These are phyloP conservation scores for Numenius arquata DNA, from an alignment of 2,113 vertebrate species.

Conservation along the genomic window DNA sequence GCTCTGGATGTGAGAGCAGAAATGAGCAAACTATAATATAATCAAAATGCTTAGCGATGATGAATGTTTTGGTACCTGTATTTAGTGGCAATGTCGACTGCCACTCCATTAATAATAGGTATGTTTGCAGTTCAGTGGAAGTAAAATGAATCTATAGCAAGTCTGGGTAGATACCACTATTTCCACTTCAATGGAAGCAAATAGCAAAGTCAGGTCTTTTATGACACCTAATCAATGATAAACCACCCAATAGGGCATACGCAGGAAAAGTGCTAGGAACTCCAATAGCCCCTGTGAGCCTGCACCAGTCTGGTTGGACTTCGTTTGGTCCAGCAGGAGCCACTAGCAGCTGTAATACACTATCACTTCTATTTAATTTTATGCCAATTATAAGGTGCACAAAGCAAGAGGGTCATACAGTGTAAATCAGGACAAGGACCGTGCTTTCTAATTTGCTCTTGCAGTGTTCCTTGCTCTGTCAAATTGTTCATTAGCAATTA, in stretches of 20 bases:
- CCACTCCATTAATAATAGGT: not conserved
- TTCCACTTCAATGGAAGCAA: not conserved
- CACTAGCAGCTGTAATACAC: not conserved
- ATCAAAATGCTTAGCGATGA: not conserved
- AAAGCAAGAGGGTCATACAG: not conserved
- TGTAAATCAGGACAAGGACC: accelerated
- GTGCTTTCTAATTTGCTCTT: not conserved
- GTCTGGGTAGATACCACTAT: not conserved
- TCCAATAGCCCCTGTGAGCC: not conserved
- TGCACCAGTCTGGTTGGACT: not conserved
- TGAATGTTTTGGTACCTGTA: not conserved
- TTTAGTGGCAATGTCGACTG: not conserved
- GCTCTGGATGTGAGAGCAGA: not conserved
- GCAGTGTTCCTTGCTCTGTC: not conserved
- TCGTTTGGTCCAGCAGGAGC: not conserved
- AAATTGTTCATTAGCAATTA: not conserved
- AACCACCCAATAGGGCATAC: not conserved
- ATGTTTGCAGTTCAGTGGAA: not conserved
- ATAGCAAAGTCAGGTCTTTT: not conserved
- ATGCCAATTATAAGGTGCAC: not conserved
- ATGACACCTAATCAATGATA: not conserved
- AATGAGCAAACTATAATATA: not conserved
- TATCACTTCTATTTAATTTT: not conserved
- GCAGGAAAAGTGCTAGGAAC: not conserved
- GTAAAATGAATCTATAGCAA: not conserved